Evolutionary conservation across 2,888 invertebrate genomes (phyloP).

Genomic region (Mallateleia sp.): DNA sequence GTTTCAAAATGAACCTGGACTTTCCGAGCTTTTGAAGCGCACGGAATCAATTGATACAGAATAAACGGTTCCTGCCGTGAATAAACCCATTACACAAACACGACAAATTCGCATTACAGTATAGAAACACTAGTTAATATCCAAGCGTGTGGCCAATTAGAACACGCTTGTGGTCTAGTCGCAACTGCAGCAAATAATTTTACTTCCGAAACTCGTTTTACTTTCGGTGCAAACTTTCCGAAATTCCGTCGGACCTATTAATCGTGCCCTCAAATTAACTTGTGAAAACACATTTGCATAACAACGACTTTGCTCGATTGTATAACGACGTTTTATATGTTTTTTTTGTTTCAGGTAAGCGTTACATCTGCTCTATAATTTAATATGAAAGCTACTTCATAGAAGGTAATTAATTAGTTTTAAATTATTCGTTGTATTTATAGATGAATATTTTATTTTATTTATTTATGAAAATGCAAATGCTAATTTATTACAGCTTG

Average conservation of each 20-base stretch:
- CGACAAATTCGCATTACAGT: constrained; percentile 69
- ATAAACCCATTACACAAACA: constrained; percentile 51
- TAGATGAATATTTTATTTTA: no score
- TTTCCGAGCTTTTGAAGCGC: no score
- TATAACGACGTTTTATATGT: constrained; percentile 23
- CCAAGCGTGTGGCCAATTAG: constrained; percentile 70
- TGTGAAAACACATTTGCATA: constrained; percentile 69
- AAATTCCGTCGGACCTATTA: constrained; percentile 65
- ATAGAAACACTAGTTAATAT: constrained; percentile 67
- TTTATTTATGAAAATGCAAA: no score
- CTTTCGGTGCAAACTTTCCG: constrained; percentile 63
- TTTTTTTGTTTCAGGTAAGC: constrained; percentile 70
- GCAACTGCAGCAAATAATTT: constrained; percentile 73
- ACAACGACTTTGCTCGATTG: constrained; percentile 45
- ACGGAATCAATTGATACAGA: constrained; percentile 23
- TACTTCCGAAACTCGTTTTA: constrained; percentile 57
- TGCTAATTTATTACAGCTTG: no score
- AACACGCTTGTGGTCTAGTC: constrained; percentile 62
- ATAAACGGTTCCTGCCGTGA: constrained; percentile 23
- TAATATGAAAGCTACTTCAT: neutral
- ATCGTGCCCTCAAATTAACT: constrained; percentile 70
- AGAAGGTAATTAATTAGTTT: constrained; percentile 16
- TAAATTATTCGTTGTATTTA: no score
- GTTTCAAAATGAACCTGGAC: neutral
- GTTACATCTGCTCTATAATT: constrained; percentile 23